phyloP scores from a whole-genome alignment of 2,113 vertebrate genomes.

The Melospiza georgiana region DNA sequence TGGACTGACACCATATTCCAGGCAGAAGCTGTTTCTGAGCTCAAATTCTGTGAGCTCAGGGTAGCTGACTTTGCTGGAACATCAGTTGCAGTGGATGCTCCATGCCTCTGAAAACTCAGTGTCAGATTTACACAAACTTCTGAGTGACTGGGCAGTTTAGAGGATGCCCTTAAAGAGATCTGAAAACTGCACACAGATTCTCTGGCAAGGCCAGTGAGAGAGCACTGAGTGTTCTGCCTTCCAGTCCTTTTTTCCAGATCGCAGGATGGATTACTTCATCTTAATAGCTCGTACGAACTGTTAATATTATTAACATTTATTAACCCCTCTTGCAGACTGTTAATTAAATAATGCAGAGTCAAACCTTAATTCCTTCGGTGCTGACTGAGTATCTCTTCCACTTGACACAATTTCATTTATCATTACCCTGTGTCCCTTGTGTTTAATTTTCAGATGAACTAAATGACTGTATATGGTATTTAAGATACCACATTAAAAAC shows the following conservation, averaged over 20 bases:
- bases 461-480: background rate
- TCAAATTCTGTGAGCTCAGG: background rate
- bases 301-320: slow-evolving; percentile 54
- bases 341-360: slow-evolving; percentile 46
- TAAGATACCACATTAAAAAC: background rate
- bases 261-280: background rate
- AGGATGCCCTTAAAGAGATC: background rate
- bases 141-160: background rate
- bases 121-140: background rate
- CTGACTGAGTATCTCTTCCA: slow-evolving; percentile 32
- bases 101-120: background rate
- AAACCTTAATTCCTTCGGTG: slow-evolving; percentile 40
- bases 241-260: background rate
- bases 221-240: background rate
- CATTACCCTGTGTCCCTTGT: slow-evolving; percentile 8
- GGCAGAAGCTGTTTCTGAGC: background rate
- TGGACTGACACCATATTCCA: background rate
- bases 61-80: background rate
- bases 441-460: slow-evolving; percentile 46
- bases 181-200: background rate
- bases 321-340: slow-evolving; percentile 16
- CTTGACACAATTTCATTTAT: slow-evolving; percentile 45
- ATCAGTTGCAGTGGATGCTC: background rate
- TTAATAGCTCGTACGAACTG: background rate
- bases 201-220: background rate